Base-by-base conservation (phyloP, 1,140 invertebrate species). In the Antheraea mylitta region DNA sequence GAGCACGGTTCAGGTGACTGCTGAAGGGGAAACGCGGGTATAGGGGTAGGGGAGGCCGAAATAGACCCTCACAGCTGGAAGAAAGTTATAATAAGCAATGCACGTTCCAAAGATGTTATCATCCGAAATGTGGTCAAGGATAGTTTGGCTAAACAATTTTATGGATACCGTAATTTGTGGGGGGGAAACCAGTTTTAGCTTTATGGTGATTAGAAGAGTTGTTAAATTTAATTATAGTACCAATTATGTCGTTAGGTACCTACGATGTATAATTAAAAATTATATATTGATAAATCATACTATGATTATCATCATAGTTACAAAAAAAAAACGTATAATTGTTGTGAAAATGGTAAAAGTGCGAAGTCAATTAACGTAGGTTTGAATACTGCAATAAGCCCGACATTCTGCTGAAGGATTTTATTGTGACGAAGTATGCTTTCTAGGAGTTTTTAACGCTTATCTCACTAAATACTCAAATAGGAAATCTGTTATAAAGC, bases 21-120 rank as follows among this genome's bases (percentile, higher is more conserved):
- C 72, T 68, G 68, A 65, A 62, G 74, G 65, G 74, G 71, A 42
- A 42, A 37, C 37, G 18, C 7, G 45, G 45, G 45, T 53, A 53
- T 13, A 13, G 1, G 45, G 45, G 45, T 53, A 16, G 45, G 45
- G 45, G 45, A 16, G 45, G 45, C 16, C 45, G 5, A 53, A 53
- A 53, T 13, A 63, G 64, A 71, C 45, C 45, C 45, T 83, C 87
- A 78, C 85, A 90, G 87, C 85, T 86, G 86, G 87, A 88, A 83
- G 82, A 82, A 86, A 85, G 79, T 87, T 85, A 84, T 82, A 85
- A 61, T 61, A 30, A 61, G 60, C 19, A 77, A 76, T 63, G 71
- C 76, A 81, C 83, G 86, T 87, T 80, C 71, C 73, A 78, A 73
- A 86, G 87, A 89, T 87, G 76, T 75, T 89, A 89, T 89, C 87